Conservation (phyloP, 2,113 vertebrate genomes). For the Lycocorax pyrrhopterus region DNA sequence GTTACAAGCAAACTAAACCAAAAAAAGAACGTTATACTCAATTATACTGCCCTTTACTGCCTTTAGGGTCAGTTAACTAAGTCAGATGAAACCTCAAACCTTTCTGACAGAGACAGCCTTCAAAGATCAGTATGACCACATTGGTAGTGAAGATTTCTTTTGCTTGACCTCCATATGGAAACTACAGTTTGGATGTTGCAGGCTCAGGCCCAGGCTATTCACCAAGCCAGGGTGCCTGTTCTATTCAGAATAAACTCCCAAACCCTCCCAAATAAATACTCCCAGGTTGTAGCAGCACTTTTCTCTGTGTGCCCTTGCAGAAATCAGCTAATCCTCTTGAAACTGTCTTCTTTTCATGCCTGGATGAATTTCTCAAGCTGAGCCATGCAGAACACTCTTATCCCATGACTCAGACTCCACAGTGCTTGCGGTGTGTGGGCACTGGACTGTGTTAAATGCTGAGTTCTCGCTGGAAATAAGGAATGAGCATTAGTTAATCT, state of each 20-base stretch:
- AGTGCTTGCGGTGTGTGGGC: not conserved
- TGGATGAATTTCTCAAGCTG: not conserved
- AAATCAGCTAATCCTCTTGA: not conserved
- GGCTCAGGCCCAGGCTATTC: not conserved
- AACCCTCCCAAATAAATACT: not conserved
- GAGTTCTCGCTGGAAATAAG: not conserved
- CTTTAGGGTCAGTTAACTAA: not conserved
- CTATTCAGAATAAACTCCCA: not conserved
- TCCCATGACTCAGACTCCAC: not conserved
- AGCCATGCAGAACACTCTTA: not conserved
- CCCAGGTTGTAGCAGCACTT: not conserved
- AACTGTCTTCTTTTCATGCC: not conserved
- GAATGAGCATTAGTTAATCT: not conserved
- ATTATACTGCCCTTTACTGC: not conserved
- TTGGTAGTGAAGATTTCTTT: not conserved
- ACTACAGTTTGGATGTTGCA: not conserved
- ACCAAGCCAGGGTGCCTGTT: not conserved
- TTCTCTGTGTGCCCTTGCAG: not conserved
- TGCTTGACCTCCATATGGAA: not conserved
- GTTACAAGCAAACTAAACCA: not conserved
- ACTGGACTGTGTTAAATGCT: not conserved
- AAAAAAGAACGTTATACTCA: not conserved
- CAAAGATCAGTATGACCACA: not conserved
- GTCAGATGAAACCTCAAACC: not conserved
- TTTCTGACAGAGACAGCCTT: not conserved